phyloP scores from a whole-genome alignment of 2,113 vertebrate species.

The Platichthys flesus region DNA sequence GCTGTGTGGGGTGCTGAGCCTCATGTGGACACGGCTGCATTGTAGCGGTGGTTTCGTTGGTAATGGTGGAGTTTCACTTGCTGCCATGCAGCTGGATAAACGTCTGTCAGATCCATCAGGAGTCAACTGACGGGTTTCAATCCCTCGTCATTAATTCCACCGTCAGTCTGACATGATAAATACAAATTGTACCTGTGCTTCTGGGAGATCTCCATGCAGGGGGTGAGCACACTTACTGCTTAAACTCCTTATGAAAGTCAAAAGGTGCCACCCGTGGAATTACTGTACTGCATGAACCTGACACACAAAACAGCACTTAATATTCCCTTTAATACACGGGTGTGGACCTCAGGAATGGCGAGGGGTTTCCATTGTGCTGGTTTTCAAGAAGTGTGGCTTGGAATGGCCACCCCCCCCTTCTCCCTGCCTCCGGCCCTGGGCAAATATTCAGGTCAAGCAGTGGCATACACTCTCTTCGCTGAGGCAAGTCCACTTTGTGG shows the following conservation, averaged over 20 bases:
- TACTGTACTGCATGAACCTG: slow-evolving; percentile 46
- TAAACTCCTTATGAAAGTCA: slow-evolving; percentile 69
- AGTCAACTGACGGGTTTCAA: slow-evolving; percentile 14
- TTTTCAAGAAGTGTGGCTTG: slow-evolving; percentile 37
- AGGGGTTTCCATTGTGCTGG: slow-evolving; percentile 51
- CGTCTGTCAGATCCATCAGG: neutral
- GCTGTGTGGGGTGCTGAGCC: neutral
- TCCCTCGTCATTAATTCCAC: slow-evolving; percentile 38
- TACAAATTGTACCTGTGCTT: slow-evolving; percentile 43
- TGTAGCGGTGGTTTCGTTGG: too few relatives aligned
- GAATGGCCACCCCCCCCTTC: slow-evolving; percentile 24
- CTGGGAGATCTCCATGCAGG: slow-evolving; percentile 45
- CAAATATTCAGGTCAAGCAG: slow-evolving; percentile 81
- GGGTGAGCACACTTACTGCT: slow-evolving; percentile 62
- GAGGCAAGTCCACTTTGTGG: slow-evolving; percentile 30
- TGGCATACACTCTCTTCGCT: slow-evolving; percentile 73
- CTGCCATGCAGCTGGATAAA: slow-evolving; percentile 30
- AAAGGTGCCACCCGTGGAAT: slow-evolving; percentile 49
- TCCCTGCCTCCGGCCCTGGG: slow-evolving; percentile 74
- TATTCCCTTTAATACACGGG: slow-evolving; percentile 58
- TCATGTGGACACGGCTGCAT: neutral
- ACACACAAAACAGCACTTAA: slow-evolving; percentile 49
- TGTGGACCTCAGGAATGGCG: slow-evolving; percentile 63
- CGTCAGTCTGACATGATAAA: slow-evolving; percentile 38
- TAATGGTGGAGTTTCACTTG: slow-evolving; percentile 3